Evolutionary conservation across 2,113 vertebrate species (phyloP), one percentile per base, ranked within the genome.

Genomic region (Neolamprologus kungweensis): DNA sequence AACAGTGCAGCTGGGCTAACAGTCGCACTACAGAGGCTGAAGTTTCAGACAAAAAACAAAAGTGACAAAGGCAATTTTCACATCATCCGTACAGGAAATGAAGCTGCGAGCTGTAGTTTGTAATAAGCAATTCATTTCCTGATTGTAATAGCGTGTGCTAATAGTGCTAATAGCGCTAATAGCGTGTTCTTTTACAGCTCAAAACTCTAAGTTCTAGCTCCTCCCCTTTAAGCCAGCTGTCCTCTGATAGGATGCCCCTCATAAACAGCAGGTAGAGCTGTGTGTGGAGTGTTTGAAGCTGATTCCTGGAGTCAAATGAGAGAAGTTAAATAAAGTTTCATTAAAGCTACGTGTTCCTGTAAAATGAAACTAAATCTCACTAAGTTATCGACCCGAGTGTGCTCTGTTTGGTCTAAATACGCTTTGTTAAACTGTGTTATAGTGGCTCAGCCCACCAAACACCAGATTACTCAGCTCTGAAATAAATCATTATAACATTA

Each of bases 401-500:
- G 33, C 14, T 42, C 31, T 11, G 12, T 53, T 53, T 42, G 17
- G n/a, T 47, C 28, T 12, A 2, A 47, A 45, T 26, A 10, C 0
- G 12, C 50, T 71, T 42, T 5, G 9, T 55, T 28, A 42, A 85
- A 35, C 17, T 47, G 3, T 37, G 42, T 7, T 4, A 14, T 28
- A n/a, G 35, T 6, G n/a, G 23, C 3, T 54, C 35, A 26, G 19
- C 73, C 37, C 73, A 28, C 11, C 82, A 4, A 47, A 60, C 83
- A 68, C 5, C 79, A 47, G 80, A 54, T 87, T 42, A 55, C 42
- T 85, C 84, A 40, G 14, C 86, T 68, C 9, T 28, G 26, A n/a
- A 19, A 60, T 5, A 57, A 82, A 90, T 86, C 73, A 11, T 86
- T 80, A 71, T 2, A 40, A 81, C 55, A 73, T 88, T 54, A 88